These are phyloP conservation scores for Melanophora roralis DNA, from an alignment of 2,888 invertebrate species.

Conservation along the genomic window DNA sequence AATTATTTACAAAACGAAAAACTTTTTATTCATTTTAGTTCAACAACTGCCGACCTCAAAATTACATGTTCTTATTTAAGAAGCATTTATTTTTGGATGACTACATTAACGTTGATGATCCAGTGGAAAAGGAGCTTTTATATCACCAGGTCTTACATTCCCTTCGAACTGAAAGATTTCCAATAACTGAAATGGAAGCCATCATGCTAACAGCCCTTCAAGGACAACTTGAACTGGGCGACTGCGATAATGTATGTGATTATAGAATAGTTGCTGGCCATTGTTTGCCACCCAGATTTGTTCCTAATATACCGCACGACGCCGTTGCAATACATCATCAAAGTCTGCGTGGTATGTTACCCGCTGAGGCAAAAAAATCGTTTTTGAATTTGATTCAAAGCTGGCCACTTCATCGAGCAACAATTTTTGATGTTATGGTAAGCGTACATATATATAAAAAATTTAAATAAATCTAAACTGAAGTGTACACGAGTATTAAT, in stretches of 20 bases:
- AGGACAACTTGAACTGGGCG: slow-evolving; percentile 94
- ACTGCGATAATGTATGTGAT: slow-evolving; percentile 84
- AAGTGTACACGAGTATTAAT: no score
- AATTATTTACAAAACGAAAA: background rate
- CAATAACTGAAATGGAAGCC: slow-evolving; percentile 95
- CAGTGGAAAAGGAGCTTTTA: slow-evolving; percentile 94
- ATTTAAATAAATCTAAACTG: background rate
- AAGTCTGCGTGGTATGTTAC: slow-evolving; percentile 90
- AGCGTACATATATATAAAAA: slow-evolving; percentile 57
- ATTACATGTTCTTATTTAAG: slow-evolving; percentile 86
- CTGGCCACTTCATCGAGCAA: slow-evolving; percentile 95
- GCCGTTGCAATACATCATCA: slow-evolving; percentile 95
- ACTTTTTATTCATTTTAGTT: slow-evolving; percentile 70
- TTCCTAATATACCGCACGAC: slow-evolving; percentile 86
- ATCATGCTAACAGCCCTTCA: slow-evolving; percentile 96
- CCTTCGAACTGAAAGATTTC: slow-evolving; percentile 92
- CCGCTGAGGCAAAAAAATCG: slow-evolving; percentile 92
- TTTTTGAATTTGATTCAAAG: slow-evolving; percentile 94
- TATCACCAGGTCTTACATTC: slow-evolving; percentile 96
- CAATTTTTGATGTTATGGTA: slow-evolving; percentile 96
- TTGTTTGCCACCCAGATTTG: slow-evolving; percentile 89
- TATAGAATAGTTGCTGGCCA: slow-evolving; percentile 85
- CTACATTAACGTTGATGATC: slow-evolving; percentile 87
- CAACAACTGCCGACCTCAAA: slow-evolving; percentile 79
- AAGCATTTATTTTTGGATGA: slow-evolving; percentile 90